Evolutionary conservation across 2,797 vertebrate species (phyloP).

Genomic region (Malacoraja senta): DNA sequence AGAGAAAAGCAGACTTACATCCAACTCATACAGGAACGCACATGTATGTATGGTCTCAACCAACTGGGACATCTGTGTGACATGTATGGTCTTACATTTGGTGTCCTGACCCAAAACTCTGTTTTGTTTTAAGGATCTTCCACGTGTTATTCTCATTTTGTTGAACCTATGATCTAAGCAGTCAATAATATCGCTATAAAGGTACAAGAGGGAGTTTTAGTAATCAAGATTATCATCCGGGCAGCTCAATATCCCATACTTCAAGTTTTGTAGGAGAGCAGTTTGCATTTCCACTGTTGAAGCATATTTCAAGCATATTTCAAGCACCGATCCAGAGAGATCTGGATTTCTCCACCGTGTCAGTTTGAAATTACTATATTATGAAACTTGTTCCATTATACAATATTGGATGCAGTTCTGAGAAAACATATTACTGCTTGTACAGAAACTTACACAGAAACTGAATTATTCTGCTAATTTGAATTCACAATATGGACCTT

Average conservation of each 20-base stretch:
- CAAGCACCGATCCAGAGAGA: neutral
- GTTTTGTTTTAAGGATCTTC: neutral
- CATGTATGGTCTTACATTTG: neutral
- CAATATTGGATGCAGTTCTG: neutral
- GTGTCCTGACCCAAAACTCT: neutral
- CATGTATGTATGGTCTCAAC: neutral
- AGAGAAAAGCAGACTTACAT: neutral
- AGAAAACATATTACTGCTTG: neutral
- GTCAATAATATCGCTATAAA: neutral
- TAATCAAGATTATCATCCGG: neutral
- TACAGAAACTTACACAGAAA: neutral
- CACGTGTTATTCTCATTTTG: neutral
- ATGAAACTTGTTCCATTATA: neutral
- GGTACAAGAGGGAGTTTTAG: neutral
- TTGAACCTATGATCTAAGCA: neutral
- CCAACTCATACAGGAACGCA: slow-evolving; percentile 19
- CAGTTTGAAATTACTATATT: neutral
- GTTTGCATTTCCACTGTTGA: neutral
- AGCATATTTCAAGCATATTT: neutral
- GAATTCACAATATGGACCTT: neutral
- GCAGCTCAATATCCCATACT: neutral
- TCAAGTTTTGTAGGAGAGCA: neutral
- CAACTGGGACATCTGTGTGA: neutral
- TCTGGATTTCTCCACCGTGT: neutral
- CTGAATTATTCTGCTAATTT: neutral